These are phyloP conservation scores for Chorisops tibialis DNA, from an alignment of 2,888 invertebrate species.

Conservation along the genomic window DNA sequence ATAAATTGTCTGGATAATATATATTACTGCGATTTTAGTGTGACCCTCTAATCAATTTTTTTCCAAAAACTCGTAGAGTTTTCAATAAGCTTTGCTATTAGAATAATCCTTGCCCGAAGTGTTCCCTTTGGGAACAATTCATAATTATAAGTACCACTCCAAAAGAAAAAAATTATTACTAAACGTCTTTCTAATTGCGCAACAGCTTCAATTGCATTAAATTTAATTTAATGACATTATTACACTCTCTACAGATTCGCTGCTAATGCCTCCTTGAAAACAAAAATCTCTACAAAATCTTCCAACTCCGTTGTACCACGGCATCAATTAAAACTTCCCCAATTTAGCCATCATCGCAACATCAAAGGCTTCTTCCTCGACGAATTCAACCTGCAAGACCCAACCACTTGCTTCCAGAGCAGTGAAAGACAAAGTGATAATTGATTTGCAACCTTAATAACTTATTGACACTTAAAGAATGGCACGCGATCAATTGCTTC, in stretches of 20 bases:
- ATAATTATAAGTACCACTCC: too few relatives aligned
- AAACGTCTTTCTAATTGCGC: too few relatives aligned
- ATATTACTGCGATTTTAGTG: too few relatives aligned
- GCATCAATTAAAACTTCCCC: not conserved
- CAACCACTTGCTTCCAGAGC: not conserved
- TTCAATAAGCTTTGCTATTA: too few relatives aligned
- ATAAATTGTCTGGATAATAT: too few relatives aligned
- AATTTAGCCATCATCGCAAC: not conserved
- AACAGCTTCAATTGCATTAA: not conserved
- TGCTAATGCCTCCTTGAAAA: not conserved
- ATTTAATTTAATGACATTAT: conserved; percentile 7
- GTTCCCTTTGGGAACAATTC: too few relatives aligned
- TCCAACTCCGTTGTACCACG: not conserved
- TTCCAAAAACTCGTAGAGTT: too few relatives aligned
- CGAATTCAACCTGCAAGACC: not conserved
- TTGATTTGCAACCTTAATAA: conserved; percentile 20
- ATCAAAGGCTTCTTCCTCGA: not conserved
- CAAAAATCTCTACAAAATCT: not conserved
- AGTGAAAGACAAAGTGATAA: conserved; percentile 18
- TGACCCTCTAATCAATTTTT: too few relatives aligned
- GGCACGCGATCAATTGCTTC: conserved; percentile 18
- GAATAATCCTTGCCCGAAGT: too few relatives aligned
- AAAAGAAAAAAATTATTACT: too few relatives aligned
- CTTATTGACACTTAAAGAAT: conserved; percentile 20
- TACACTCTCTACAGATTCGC: not conserved